These are phyloP conservation scores for Ibidorhyncha struthersii DNA, from an alignment of 2,113 vertebrate genomes.

Conservation along the genomic window DNA sequence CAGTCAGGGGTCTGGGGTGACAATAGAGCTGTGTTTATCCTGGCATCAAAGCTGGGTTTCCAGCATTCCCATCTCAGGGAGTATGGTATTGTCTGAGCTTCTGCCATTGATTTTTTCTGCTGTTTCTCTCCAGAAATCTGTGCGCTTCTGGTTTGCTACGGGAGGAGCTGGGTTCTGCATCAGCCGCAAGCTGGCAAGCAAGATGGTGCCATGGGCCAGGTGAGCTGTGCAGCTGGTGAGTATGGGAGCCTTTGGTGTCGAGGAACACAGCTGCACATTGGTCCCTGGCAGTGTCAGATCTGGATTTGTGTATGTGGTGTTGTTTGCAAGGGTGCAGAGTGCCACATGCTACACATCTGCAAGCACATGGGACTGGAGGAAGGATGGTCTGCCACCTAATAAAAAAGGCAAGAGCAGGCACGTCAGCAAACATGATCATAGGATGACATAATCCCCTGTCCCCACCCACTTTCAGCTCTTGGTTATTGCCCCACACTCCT, in stretches of 20 bases:
- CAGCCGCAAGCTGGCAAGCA: conserved; percentile 83
- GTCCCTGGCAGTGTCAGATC: neutral
- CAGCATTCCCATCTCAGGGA: neutral
- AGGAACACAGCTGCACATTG: neutral
- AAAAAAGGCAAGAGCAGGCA: neutral
- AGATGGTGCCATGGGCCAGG: conserved; percentile 94
- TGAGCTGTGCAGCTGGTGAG: conserved; percentile 50
- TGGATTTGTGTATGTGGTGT: neutral
- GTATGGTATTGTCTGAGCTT: neutral
- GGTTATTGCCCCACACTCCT: neutral
- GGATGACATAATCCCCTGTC: neutral
- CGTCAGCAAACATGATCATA: neutral
- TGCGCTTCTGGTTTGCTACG: conserved; percentile 93
- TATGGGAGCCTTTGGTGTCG: neutral
- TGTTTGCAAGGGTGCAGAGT: neutral
- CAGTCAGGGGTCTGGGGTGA: neutral
- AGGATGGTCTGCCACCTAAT: neutral
- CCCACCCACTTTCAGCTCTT: neutral
- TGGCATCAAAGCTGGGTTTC: neutral
- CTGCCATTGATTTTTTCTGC: neutral
- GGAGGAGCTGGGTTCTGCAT: conserved; percentile 95
- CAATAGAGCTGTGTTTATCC: neutral
- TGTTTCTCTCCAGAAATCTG: conserved; percentile 78
- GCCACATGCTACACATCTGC: rapidly evolving
- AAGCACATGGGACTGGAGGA: neutral